Conservation (phyloP, 2,797 vertebrate species). For the Lates japonicus region DNA sequence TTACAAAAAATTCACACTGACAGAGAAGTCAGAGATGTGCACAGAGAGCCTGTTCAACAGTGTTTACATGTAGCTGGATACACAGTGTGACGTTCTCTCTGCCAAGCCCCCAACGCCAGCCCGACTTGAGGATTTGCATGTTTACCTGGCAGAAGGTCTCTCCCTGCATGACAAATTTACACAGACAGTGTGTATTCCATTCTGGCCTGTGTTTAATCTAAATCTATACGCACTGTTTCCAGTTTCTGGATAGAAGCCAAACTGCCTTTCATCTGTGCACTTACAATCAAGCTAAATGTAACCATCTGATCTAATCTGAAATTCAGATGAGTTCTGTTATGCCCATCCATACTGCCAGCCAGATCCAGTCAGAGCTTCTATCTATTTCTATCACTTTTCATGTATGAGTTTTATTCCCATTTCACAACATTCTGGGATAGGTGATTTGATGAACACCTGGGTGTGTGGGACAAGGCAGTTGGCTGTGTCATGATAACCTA, state of each 20-base stretch:
- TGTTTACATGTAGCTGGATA: background rate
- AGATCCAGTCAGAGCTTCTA: no score
- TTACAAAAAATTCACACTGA: background rate
- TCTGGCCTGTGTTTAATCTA: slow-evolving; percentile 4
- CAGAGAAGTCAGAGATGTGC: slow-evolving; percentile 2
- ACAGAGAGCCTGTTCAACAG: background rate
- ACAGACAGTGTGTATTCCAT: background rate
- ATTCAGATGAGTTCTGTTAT: background rate
- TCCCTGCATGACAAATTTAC: slow-evolving; percentile 33
- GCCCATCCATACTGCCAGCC: background rate
- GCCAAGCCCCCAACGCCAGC: background rate
- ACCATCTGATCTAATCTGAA: background rate
- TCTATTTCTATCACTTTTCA: background rate
- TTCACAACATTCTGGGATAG: background rate
- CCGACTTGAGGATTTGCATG: slow-evolving; percentile 17
- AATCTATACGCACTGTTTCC: background rate
- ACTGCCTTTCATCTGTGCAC: background rate
- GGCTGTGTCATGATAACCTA: background rate
- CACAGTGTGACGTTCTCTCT: background rate
- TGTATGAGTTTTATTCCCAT: background rate
- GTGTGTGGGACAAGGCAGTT: no score
- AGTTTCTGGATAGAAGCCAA: background rate
- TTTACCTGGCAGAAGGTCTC: slow-evolving; percentile 17
- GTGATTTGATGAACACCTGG: background rate
- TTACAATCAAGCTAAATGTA: background rate